phyloP scores from a whole-genome alignment of 1,140 invertebrate genomes.

The Drosophila pachea region DNA sequence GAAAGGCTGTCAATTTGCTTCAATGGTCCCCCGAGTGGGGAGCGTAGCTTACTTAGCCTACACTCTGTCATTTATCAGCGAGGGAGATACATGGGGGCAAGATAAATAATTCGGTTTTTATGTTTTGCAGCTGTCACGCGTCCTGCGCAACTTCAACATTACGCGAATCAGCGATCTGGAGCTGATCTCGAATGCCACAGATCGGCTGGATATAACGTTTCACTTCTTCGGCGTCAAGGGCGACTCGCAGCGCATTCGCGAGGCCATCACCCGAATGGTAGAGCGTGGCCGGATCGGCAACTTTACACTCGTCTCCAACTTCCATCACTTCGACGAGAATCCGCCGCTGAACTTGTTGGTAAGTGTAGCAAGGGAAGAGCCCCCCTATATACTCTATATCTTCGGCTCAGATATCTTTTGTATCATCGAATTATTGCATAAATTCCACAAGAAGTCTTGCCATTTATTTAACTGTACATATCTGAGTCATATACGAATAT shows the following conservation, averaged over 20 bases:
- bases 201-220: conserved; percentile 82
- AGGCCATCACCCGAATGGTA: conserved; percentile 82
- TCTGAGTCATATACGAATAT: no score
- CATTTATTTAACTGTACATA: no score
- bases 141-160: conserved; percentile 84
- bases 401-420: no score
- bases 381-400: background rate
- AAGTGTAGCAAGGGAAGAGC: background rate
- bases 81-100: no score
- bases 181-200: conserved; percentile 83
- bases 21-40: conserved; percentile 7
- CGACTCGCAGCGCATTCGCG: conserved; percentile 82
- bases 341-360: conserved; percentile 82
- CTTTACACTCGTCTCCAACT: conserved; percentile 82
- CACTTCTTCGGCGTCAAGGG: conserved; percentile 82
- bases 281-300: conserved; percentile 83
- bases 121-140: conserved; percentile 82
- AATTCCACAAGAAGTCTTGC: no score
- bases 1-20: conserved; percentile 17
- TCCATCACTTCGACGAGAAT: conserved; percentile 82
- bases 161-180: conserved; percentile 84
- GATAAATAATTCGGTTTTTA: background rate
- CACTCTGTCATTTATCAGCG: no score
- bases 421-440: no score
- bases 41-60: background rate